These are phyloP conservation scores for Myrmophylax atrothorax DNA, from an alignment of 2,113 vertebrate genomes.

Conservation along the genomic window DNA sequence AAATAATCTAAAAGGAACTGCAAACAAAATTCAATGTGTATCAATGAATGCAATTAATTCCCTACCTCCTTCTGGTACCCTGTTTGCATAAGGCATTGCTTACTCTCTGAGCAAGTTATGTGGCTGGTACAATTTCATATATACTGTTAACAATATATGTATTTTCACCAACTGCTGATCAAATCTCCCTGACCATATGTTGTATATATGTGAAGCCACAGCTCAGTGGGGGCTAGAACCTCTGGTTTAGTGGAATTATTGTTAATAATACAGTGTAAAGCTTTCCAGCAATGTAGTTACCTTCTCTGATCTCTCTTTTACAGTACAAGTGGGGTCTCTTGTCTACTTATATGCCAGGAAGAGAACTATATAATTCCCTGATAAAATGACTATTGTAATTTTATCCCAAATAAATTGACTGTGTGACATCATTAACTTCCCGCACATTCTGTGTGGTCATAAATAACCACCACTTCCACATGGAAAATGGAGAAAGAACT, in stretches of 20 bases:
- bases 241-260: slow-evolving; percentile 14
- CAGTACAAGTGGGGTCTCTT: background rate
- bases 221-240: background rate
- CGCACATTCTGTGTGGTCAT: slow-evolving; percentile 1
- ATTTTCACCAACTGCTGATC: background rate
- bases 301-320: slow-evolving; percentile 30
- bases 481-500: background rate
- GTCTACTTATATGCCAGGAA: background rate
- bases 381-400: slow-evolving; percentile 52
- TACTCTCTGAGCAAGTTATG: background rate
- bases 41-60: background rate
- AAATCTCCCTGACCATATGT: background rate
- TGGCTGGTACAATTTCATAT: background rate
- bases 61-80: background rate
- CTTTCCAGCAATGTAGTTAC: slow-evolving; percentile 5
- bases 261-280: background rate
- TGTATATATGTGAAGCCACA: background rate
- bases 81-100: background rate
- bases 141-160: background rate
- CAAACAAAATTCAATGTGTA: background rate
- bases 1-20: background rate
- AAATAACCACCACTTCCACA: background rate
- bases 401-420: slow-evolving; percentile 51
- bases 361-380: slow-evolving; percentile 27
- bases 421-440: slow-evolving; percentile 52